Evolutionary conservation across 1,140 invertebrate species (phyloP).

Genomic region (Drosophila willistoni): DNA sequence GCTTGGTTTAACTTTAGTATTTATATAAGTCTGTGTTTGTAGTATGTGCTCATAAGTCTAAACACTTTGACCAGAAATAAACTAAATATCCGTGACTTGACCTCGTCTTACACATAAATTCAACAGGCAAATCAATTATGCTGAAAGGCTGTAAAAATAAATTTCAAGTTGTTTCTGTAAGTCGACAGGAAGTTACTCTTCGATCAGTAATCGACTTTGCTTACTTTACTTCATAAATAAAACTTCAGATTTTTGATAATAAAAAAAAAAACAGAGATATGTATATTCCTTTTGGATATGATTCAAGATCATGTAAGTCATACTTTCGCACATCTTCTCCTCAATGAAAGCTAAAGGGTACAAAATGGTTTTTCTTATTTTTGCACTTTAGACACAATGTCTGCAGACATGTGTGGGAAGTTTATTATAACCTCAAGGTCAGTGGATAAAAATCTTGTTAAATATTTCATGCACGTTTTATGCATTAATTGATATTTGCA

Average conservation of each 20-base stretch:
- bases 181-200: background rate
- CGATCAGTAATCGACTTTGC: no score
- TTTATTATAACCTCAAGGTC: slow-evolving; percentile 68
- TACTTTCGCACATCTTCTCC: background rate
- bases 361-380: background rate
- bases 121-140: slow-evolving; percentile 71
- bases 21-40: slow-evolving; percentile 26
- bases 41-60: background rate
- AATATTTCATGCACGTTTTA: slow-evolving; percentile 72
- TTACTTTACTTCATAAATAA: background rate
- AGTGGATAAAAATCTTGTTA: slow-evolving; percentile 42
- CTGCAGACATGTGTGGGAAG: slow-evolving; percentile 30
- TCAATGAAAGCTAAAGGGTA: background rate
- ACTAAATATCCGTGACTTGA: slow-evolving; percentile 46
- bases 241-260: slow-evolving; percentile 23
- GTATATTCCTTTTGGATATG: no score
- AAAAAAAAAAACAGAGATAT: no score
- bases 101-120: slow-evolving; percentile 60
- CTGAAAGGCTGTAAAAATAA: slow-evolving; percentile 44
- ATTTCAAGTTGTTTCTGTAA: background rate
- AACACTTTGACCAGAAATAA: slow-evolving; percentile 15
- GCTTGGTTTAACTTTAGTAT: slow-evolving; percentile 29
- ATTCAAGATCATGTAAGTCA: no score
- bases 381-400: background rate
- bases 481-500: slow-evolving; percentile 81